A percentile compares a stretch with the other conserved stretches of the same genome.
Conservation (phyloP, 2,888 invertebrate species). For the Chaetogeoica ovagalla region DNA sequence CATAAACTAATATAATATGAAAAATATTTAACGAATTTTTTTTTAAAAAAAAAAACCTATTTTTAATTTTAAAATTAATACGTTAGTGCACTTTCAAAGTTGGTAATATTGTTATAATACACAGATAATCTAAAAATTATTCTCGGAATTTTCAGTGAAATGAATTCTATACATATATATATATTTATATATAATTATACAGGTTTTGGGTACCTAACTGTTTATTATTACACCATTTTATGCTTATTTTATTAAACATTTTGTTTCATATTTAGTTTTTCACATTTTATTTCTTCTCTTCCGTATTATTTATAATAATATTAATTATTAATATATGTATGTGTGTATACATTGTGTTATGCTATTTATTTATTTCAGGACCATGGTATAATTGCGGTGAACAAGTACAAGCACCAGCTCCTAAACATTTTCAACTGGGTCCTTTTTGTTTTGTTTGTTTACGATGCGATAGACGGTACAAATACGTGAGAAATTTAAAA, state of each 20-base stretch:
- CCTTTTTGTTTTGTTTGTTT: conserved; percentile 53
- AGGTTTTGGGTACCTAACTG: conserved; percentile 12
- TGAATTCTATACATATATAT: not conserved
- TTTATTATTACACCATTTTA: not conserved
- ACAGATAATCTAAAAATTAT: not conserved
- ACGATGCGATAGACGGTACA: conserved; percentile 60
- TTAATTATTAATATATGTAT: not conserved
- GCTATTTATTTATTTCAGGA: conserved; percentile 22
- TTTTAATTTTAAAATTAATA: not conserved
- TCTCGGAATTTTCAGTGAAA: not conserved
- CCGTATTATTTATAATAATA: not conserved
- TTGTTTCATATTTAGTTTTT: not conserved
- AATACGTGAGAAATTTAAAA: conserved; percentile 60
- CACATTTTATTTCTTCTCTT: not conserved
- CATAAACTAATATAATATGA: not conserved
- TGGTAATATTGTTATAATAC: not conserved
- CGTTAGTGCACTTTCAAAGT: not conserved
- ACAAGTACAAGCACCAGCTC: not conserved
- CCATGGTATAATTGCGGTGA: conserved; percentile 34
- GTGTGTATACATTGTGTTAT: not conserved
- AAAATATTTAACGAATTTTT: no score
- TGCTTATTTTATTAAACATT: conserved; percentile 5
- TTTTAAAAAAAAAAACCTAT: not conserved
- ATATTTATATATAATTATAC: not conserved
- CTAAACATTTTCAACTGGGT: conserved; percentile 34